Percentiles rank a stretch among this genome's conserved stretches.
phyloP scores from a whole-genome alignment of 1,140 invertebrate genomes.

The Ceratosolen solmsi region DNA sequence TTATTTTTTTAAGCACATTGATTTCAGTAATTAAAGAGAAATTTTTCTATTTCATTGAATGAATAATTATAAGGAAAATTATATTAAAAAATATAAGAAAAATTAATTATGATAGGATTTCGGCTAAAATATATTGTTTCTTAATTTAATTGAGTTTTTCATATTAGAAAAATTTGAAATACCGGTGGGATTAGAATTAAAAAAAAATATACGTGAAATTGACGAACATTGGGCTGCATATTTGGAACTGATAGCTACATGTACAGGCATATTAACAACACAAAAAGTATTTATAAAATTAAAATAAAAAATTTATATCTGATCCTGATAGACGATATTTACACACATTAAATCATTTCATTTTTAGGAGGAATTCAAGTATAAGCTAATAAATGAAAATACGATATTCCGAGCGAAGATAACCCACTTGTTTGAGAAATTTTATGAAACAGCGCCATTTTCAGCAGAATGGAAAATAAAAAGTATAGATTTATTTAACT shows the following conservation, averaged over 20 bases:
- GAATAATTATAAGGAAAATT: too few species aligned
- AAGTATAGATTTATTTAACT: slow-evolving; percentile 58
- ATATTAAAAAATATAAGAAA: too few species aligned
- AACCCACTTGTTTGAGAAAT: slow-evolving; percentile 77
- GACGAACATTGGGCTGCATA: slow-evolving; percentile 79
- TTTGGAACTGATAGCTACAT: slow-evolving; percentile 77
- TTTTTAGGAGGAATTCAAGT: slow-evolving; percentile 80
- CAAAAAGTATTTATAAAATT: slow-evolving; percentile 78
- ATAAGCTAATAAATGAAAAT: slow-evolving; percentile 78
- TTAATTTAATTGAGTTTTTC: too few species aligned
- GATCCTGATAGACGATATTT: too few species aligned
- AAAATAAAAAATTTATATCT: slow-evolving; percentile 20
- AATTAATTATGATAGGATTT: too few species aligned
- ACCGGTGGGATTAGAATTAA: slow-evolving; percentile 75
- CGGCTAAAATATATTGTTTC: too few species aligned
- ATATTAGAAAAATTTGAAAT: slow-evolving; percentile 79
- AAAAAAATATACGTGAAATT: slow-evolving; percentile 77
- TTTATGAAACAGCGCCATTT: slow-evolving; percentile 78
- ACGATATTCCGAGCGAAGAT: slow-evolving; percentile 79
- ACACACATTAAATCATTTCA: too few species aligned
- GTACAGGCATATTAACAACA: slow-evolving; percentile 78
- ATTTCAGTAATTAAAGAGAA: too few species aligned
- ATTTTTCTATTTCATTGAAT: too few species aligned
- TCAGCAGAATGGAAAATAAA: slow-evolving; percentile 76
- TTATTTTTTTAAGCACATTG: too few species aligned